Base-by-base conservation (phyloP, 2,888 invertebrate species). In the Pristionchus arcanus region DNA sequence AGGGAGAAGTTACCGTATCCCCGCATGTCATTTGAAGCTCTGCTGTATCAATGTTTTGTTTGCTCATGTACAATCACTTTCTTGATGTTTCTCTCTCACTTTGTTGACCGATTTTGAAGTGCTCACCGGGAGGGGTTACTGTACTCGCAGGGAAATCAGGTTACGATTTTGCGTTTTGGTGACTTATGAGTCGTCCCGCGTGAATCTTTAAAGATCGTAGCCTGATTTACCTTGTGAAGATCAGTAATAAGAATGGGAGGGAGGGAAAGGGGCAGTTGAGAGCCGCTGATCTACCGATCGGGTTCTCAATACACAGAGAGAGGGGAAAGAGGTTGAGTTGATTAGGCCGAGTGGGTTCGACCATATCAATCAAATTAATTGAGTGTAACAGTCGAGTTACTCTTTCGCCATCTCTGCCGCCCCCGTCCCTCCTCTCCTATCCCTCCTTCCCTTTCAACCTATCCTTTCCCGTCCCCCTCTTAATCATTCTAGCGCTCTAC, bases 61-160 rank as follows among this genome's bases (percentile, higher is more conserved):
- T 77, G 77, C 77, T 77, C 77, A 77, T 77, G 37, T 77, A 42
- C 68, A 31, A 71, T 71, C 77, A 31, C 77, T 77, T 77, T 42
- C 42, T 25, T 37, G 37, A 34, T 77, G 34, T 71, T 31, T 68
- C 77, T 42, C 15, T 34, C 37, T 77, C 77, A 42, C 77, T 77
- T 77, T n/a, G 34, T 42, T 5, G 42, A 49, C 28, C 42, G 0
- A 9, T 13, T 31, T 25, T 25, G 42, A 77, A 42, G 77, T 77
- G 77, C 42, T 77, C 37, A 77, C 15, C 15, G 71, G 34, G 66
- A 7, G 68, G 68, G 3, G 31, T 25, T 68, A 68, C 15, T 9
- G 42, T 49, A 49, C 42, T 49, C 5, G 13, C 5, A 49, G 42
- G 42, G 42, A 49, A 49, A 49, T 49, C 42, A 49, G 9, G 13